Conservation (phyloP, 2,888 invertebrate species). For the Leucophora obtusa region DNA sequence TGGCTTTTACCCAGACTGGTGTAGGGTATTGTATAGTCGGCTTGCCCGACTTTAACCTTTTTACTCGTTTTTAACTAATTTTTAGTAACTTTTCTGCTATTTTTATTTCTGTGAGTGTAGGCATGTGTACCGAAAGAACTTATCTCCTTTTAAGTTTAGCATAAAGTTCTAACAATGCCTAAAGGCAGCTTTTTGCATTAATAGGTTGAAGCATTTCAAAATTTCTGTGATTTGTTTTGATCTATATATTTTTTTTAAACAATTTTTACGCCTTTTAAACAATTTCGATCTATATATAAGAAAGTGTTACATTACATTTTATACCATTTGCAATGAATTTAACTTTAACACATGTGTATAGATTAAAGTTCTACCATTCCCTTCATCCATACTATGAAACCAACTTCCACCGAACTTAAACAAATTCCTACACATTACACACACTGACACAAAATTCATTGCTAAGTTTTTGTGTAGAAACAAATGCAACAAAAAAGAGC, state of each 20-base stretch:
- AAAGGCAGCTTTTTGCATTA: too few relatives aligned
- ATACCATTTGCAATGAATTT: slow-evolving; percentile 25
- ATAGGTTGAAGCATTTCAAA: too few relatives aligned
- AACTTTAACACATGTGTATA: slow-evolving; percentile 27
- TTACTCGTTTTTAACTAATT: too few relatives aligned
- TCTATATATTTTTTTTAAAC: background rate
- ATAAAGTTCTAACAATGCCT: too few relatives aligned
- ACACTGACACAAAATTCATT: slow-evolving; percentile 13
- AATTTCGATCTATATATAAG: slow-evolving; percentile 9
- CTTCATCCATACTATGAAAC: background rate
- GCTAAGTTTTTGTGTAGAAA: slow-evolving; percentile 22
- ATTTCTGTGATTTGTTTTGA: too few relatives aligned
- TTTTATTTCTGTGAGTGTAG: too few relatives aligned
- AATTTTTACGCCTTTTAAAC: slow-evolving; percentile 54
- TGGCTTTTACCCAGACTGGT: too few relatives aligned
- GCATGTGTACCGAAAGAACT: too few relatives aligned
- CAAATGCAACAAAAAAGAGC: slow-evolving; percentile 8
- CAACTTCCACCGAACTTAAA: slow-evolving; percentile 6
- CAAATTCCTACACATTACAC: slow-evolving; percentile 31
- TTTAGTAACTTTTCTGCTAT: too few relatives aligned
- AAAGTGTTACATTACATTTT: slow-evolving; percentile 19
- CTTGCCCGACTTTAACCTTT: too few relatives aligned
- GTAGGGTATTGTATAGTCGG: too few relatives aligned
- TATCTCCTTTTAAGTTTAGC: too few relatives aligned
- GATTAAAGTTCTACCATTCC: background rate